These are phyloP conservation scores for Alca torda DNA, from an alignment of 2,797 vertebrate species.

Conservation along the genomic window DNA sequence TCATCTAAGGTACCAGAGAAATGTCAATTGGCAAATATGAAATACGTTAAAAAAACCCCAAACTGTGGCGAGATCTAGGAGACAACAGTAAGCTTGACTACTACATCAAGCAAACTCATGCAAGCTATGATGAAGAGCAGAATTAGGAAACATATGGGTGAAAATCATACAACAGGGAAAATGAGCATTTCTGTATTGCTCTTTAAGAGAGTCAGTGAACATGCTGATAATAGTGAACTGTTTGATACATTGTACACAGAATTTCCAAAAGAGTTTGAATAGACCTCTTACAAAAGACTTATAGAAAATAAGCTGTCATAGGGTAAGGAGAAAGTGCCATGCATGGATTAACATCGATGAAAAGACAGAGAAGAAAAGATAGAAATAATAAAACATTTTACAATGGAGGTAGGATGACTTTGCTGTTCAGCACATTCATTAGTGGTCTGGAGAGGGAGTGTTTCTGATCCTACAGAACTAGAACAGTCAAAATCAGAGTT, in stretches of 20 bases:
- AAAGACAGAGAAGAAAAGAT: background rate
- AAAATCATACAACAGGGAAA: background rate
- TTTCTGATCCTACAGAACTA: background rate
- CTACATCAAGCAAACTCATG: background rate
- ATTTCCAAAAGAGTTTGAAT: background rate
- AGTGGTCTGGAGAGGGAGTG: background rate
- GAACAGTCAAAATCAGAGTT: background rate
- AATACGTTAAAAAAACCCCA: background rate
- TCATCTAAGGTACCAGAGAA: background rate
- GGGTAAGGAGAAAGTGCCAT: background rate
- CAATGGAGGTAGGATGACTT: background rate
- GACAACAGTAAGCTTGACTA: background rate
- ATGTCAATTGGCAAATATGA: background rate
- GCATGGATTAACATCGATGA: background rate
- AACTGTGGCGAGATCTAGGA: background rate
- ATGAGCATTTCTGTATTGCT: background rate
- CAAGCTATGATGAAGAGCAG: background rate
- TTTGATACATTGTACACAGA: accelerated
- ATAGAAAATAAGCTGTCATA: background rate
- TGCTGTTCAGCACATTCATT: background rate
- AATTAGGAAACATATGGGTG: background rate
- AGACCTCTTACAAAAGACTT: background rate
- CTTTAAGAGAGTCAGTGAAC: background rate
- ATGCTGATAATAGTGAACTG: background rate
- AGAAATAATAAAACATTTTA: background rate